Evolutionary conservation across 2,797 vertebrate species (phyloP), one percentile per base, ranked within the genome.

Genomic region (Macroramphosus scolopax): DNA sequence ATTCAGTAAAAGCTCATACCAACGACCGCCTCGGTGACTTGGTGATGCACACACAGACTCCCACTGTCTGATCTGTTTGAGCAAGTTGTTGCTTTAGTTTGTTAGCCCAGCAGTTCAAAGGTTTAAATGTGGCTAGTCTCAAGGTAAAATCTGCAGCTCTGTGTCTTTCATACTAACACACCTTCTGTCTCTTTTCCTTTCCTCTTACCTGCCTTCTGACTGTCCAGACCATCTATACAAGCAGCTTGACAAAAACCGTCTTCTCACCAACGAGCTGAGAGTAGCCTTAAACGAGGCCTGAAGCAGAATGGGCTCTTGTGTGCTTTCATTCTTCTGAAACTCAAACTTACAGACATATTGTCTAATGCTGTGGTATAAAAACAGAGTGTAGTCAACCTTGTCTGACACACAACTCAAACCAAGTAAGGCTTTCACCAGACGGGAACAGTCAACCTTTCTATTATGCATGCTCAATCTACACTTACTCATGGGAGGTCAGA

Each of bases 241-340:
- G 78, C 92, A 94, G 87, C 91, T 93, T 78, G 90, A 94, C 88
- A 92, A 92, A 93, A 94, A 93, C 68, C 88, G 88, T 44, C 91
- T 91, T 75, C 92, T 95, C 72, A 89, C 90, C 92, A 93, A 94
- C 62, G 90, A 95, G 82, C 91, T 95, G 75, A 89, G 90, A 68
- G 78, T 94, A 89, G 92, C 91, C 72, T 84, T 97, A 86, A 94
- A 94, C 87, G 90, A 92, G 76, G 92, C 93, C 84, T 95, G 90
- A 89, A 75, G 84, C 85, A 63, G 82, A 74, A 66, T 66, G 68
- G n/a, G n/a, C 38, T 52, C 49, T 40, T 32, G 15, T 44, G 9
- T 52, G 60, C 36, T 57, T 69, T 39, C 39, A 17, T 47, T 57
- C 2, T 52, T 46, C 18, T 63, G 33, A 67, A 43, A 37, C 42